Evolutionary conservation across 1,140 invertebrate genomes (phyloP).

Genomic region (Dreissena rostriformis): DNA sequence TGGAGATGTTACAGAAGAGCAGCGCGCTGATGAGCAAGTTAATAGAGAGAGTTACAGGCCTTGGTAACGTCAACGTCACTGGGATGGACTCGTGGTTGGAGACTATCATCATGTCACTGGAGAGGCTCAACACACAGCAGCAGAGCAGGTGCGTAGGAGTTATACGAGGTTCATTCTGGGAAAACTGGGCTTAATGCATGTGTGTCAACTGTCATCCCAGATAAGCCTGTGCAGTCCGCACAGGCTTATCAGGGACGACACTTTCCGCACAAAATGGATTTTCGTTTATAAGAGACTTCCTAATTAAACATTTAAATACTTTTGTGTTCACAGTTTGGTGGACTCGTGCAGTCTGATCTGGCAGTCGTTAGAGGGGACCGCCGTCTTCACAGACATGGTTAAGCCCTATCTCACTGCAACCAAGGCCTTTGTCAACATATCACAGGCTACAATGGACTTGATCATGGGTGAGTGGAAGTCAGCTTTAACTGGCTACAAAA

Average conservation of each 20-base stretch:
- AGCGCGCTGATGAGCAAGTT: neutral
- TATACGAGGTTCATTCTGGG: too few relatives aligned
- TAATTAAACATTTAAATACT: too few relatives aligned
- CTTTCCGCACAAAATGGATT: too few relatives aligned
- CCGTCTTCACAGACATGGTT: neutral
- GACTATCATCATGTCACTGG: neutral
- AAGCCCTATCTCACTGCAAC: neutral
- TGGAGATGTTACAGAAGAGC: neutral
- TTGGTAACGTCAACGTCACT: neutral
- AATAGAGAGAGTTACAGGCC: neutral
- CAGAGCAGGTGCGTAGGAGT: neutral
- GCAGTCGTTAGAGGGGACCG: neutral
- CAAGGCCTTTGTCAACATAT: slow-evolving; percentile 21
- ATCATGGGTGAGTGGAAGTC: slow-evolving; percentile 9
- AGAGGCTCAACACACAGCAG: neutral
- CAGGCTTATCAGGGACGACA: too few relatives aligned
- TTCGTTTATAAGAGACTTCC: too few relatives aligned
- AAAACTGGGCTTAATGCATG: too few relatives aligned
- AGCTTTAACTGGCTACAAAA: neutral
- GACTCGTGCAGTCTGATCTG: neutral
- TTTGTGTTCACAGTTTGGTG: neutral
- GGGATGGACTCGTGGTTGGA: neutral
- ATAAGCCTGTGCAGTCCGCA: too few relatives aligned
- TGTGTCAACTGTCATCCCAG: too few relatives aligned
- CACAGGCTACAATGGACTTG: slow-evolving; percentile 19